Conservation (phyloP, 1,140 invertebrate genomes). For the Octopus bimaculoides region DNA sequence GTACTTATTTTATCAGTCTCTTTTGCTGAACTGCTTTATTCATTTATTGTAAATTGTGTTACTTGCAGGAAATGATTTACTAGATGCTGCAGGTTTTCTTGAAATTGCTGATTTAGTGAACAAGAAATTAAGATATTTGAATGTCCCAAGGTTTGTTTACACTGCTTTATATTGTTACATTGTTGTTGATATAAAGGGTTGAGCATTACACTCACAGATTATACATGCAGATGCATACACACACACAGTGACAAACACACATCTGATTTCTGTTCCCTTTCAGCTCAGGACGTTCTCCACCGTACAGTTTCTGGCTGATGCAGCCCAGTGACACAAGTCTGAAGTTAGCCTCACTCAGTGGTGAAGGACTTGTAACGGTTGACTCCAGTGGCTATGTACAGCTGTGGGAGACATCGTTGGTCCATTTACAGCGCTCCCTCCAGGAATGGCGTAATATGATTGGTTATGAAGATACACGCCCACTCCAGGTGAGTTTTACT, state of each 20-base stretch:
- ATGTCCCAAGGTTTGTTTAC: constrained; percentile 58
- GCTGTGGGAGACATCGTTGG: constrained; percentile 64
- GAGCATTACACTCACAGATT: too few species aligned
- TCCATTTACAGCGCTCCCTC: constrained; percentile 59
- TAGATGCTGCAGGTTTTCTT: constrained; percentile 57
- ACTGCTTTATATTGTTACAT: too few species aligned
- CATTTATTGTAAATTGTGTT: background rate
- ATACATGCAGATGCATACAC: too few species aligned
- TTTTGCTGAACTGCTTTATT: too few species aligned
- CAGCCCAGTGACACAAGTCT: constrained; percentile 45
- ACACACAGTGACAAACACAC: background rate
- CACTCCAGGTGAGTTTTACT: constrained; percentile 38
- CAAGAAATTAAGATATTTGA: constrained; percentile 64
- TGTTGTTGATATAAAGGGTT: too few species aligned
- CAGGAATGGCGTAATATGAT: constrained; percentile 60
- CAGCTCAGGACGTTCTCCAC: constrained; percentile 38
- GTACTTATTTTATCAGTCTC: too few species aligned
- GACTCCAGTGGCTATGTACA: constrained; percentile 64
- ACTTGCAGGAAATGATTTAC: constrained; percentile 25
- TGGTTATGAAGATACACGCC: constrained; percentile 48
- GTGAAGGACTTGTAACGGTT: constrained; percentile 63
- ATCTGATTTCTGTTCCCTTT: constrained; percentile 16
- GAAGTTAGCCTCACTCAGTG: constrained; percentile 54
- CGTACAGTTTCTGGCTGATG: constrained; percentile 48
- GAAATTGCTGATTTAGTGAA: constrained; percentile 63